These are phyloP conservation scores for Aplysia californica DNA, from an alignment of 1,140 invertebrate genomes.

Conservation along the genomic window DNA sequence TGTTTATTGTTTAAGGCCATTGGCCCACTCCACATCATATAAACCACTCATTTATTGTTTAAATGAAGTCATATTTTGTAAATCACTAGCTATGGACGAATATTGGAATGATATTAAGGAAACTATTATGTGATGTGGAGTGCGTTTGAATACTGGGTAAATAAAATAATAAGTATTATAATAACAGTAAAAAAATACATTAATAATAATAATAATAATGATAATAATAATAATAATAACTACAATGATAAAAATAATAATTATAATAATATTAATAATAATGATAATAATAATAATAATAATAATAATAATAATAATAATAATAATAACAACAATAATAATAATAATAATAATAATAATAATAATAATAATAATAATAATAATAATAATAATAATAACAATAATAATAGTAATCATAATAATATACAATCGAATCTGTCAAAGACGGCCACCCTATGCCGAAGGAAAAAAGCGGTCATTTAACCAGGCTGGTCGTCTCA, in stretches of 20 bases:
- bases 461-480: neutral
- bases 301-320: constrained; percentile 2
- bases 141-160: neutral
- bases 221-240: neutral
- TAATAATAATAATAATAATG: neutral
- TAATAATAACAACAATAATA: neutral
- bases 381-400: constrained; percentile 2
- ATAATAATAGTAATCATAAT: neutral
- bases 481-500: neutral
- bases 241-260: neutral
- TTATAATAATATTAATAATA: constrained; percentile 1
- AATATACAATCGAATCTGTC: neutral
- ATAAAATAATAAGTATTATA: neutral
- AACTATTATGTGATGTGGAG: neutral
- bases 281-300: neutral
- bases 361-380: constrained; percentile 2
- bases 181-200: neutral
- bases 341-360: neutral
- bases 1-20: no score
- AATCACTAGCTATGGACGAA: no score
- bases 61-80: no score
- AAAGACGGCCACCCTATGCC: no score
- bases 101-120: neutral
- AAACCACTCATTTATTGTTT: no score
- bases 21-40: no score